Conservation (phyloP, 2,888 invertebrate genomes). For the Biston betularia region DNA sequence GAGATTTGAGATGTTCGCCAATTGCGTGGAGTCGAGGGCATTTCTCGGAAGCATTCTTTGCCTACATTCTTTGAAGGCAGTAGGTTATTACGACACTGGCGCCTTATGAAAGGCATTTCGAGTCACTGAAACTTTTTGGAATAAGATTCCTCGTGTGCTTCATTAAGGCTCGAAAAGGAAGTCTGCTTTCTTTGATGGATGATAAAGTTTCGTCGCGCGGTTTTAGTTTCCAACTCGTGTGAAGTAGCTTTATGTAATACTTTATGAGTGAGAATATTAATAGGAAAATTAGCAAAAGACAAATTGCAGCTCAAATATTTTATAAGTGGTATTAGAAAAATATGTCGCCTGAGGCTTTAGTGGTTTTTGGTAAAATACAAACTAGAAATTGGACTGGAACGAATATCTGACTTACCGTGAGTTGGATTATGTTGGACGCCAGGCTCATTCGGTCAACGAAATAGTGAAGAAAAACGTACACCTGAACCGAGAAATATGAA, state of each 20-base stretch:
- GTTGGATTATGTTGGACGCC: no score
- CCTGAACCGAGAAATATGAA: no score
- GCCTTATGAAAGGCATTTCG: slow-evolving; percentile 18
- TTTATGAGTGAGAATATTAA: slow-evolving; percentile 1
- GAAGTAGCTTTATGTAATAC: slow-evolving; percentile 11
- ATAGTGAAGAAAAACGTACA: no score
- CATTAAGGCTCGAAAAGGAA: slow-evolving; percentile 27
- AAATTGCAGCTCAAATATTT: background rate
- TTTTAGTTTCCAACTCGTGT: slow-evolving; percentile 28
- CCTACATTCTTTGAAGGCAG: slow-evolving; percentile 33
- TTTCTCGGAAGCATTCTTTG: slow-evolving; percentile 34
- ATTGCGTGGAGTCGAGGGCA: slow-evolving; percentile 30
- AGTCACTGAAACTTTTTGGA: slow-evolving; percentile 20
- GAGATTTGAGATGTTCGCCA: slow-evolving; percentile 39
- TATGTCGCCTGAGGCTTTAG: no score
- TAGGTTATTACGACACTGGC: slow-evolving; percentile 15
- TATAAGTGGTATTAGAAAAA: no score
- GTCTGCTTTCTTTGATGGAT: slow-evolving; percentile 29
- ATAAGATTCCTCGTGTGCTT: slow-evolving; percentile 31
- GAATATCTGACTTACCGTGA: no score
- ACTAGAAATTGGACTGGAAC: no score
- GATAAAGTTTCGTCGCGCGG: slow-evolving; percentile 25
- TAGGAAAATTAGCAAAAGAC: background rate
- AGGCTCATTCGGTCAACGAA: no score
- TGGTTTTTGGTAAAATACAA: no score